Conservation (phyloP, 2,113 vertebrate genomes). For the Cyprinus carpio region DNA sequence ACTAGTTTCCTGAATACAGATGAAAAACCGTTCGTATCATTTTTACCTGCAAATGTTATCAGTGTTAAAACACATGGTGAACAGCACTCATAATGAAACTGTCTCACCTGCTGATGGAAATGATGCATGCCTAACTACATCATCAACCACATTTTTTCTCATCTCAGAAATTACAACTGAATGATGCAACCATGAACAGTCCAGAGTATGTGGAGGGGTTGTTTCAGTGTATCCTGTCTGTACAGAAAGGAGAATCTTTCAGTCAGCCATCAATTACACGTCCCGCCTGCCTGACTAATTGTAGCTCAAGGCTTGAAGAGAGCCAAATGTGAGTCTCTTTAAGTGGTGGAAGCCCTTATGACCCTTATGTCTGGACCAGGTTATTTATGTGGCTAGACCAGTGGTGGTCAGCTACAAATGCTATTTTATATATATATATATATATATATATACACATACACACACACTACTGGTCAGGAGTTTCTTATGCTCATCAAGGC, state of each 20-base stretch:
- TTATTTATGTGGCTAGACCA: conserved; percentile 5
- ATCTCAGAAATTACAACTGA: background rate
- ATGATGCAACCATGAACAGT: background rate
- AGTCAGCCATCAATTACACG: background rate
- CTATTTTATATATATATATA: too few relatives aligned
- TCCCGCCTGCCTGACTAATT: background rate
- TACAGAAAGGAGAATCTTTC: background rate
- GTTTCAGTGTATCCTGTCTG: background rate
- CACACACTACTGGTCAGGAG: too few relatives aligned
- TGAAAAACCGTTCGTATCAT: background rate
- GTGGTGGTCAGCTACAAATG: background rate
- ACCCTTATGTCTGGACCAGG: background rate
- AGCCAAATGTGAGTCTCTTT: conserved; percentile 65
- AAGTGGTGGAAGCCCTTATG: background rate
- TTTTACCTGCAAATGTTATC: background rate
- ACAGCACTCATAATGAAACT: background rate
- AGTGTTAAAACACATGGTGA: background rate
- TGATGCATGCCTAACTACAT: conserved; percentile 13
- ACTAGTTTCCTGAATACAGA: background rate
- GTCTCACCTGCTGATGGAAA: background rate
- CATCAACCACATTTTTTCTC: background rate
- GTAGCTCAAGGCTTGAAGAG: conserved; percentile 27
- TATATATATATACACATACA: too few relatives aligned
- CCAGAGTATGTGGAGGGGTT: background rate
- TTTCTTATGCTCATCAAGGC: too few relatives aligned